Evolutionary conservation across 2,113 vertebrate genomes (phyloP).

Genomic region (Centropristis striata): DNA sequence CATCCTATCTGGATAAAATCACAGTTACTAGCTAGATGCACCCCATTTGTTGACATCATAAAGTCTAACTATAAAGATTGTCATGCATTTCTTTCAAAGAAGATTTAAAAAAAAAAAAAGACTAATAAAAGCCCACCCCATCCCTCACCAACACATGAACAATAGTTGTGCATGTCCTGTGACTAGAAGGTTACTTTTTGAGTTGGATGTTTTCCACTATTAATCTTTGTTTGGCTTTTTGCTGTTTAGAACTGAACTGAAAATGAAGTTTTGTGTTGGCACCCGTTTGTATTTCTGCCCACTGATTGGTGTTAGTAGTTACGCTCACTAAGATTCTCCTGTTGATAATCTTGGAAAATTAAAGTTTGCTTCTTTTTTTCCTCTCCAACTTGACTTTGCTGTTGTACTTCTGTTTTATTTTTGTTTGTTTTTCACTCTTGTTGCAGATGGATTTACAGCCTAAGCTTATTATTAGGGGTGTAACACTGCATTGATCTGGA

Average conservation of each 20-base stretch:
- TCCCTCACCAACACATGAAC: background rate
- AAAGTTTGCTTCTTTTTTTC: constrained; percentile 60
- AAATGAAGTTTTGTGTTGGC: constrained; percentile 20
- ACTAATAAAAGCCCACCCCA: too few relatives aligned
- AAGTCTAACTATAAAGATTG: background rate
- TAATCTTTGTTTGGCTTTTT: constrained; percentile 30
- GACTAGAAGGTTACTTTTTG: constrained; percentile 15
- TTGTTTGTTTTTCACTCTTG: background rate
- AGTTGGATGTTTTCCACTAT: constrained; percentile 23
- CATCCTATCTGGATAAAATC: background rate
- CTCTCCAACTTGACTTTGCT: constrained; percentile 7
- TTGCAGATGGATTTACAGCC: too few relatives aligned
- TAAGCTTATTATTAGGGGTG: too few relatives aligned
- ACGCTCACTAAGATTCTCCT: constrained; percentile 45
- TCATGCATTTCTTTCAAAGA: background rate
- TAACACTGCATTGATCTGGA: too few relatives aligned
- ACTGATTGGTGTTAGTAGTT: constrained; percentile 14
- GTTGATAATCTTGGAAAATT: constrained; percentile 51
- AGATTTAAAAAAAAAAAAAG: too few relatives aligned
- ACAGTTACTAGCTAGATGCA: background rate
- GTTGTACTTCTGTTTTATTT: too few relatives aligned
- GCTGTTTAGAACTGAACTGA: constrained; percentile 22
- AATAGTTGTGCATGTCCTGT: constrained; percentile 8
- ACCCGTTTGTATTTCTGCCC: constrained; percentile 16
- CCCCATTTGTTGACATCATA: background rate